Percentiles rank a stretch among this genome's conserved stretches.
These are phyloP conservation scores for Peromyscus californicus DNA, from an alignment of 2,113 vertebrate species.

Conservation along the genomic window DNA sequence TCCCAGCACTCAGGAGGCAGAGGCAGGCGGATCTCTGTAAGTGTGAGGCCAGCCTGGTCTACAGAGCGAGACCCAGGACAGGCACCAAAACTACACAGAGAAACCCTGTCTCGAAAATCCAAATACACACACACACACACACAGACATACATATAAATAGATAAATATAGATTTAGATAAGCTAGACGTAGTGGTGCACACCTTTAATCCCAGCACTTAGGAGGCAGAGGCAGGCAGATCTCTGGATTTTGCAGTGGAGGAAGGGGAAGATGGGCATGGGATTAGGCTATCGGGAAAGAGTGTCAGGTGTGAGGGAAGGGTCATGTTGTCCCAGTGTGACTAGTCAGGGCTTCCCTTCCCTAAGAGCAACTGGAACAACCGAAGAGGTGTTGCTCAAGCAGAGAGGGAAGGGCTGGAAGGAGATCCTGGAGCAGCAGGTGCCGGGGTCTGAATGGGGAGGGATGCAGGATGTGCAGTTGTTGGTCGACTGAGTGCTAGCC, in stretches of 20 bases:
- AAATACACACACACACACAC: too few species aligned
- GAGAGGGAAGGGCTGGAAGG: not conserved
- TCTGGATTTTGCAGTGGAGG: not conserved
- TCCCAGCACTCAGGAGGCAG: too few species aligned
- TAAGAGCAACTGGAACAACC: not conserved
- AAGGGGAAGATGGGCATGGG: too few species aligned
- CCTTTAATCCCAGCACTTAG: not conserved
- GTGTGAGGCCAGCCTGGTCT: too few species aligned
- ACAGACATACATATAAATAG: too few species aligned
- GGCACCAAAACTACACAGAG: too few species aligned
- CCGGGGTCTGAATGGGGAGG: not conserved
- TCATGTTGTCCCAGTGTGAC: not conserved
- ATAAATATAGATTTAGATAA: too few species aligned
- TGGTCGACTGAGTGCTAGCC: not conserved
- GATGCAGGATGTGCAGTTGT: not conserved
- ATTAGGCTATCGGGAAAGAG: not conserved
- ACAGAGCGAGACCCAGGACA: too few species aligned
- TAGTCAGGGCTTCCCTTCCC: not conserved
- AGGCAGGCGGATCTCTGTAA: too few species aligned
- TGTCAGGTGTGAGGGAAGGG: not conserved
- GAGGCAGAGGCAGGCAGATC: not conserved
- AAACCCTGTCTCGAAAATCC: not conserved
- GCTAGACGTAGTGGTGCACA: too few species aligned
- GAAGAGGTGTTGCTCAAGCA: not conserved
- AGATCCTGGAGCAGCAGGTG: not conserved